phyloP scores from a whole-genome alignment of 2,888 invertebrate species.

The Acleris laterana region DNA sequence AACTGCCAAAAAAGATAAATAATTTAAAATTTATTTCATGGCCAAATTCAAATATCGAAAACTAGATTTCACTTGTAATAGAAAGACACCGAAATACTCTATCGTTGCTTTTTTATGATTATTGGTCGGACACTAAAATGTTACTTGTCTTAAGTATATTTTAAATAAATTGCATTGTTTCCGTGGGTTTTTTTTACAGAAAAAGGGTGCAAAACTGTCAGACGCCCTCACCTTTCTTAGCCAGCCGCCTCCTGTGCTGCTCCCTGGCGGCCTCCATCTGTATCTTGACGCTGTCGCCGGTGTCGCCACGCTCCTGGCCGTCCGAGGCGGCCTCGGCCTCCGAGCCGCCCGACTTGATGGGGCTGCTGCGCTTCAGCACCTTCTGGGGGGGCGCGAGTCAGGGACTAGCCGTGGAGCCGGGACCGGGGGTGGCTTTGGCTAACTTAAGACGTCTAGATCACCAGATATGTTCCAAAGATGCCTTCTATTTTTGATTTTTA shows the following conservation, averaged over 20 bases:
- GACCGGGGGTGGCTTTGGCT: not conserved
- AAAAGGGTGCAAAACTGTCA: no score
- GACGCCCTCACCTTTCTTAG: conserved; percentile 70
- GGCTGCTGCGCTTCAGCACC: conserved; percentile 71
- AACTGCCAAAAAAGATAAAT: no score
- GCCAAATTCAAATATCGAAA: no score
- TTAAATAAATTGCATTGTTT: no score
- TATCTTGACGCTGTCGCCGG: conserved; percentile 71
- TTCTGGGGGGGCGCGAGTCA: conserved; percentile 56
- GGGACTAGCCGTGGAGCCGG: not conserved
- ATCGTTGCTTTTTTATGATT: not conserved
- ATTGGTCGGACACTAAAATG: not conserved
- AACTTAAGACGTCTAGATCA: conserved; percentile 6
- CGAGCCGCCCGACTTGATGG: conserved; percentile 71
- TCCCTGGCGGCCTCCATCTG: conserved; percentile 80
- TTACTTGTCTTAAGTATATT: not conserved
- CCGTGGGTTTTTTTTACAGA: no score
- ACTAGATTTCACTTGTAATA: no score
- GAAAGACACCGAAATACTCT: no score
- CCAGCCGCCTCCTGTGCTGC: conserved; percentile 68
- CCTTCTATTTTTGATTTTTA: no score
- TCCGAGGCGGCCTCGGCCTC: conserved; percentile 67
- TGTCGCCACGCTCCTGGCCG: conserved; percentile 58
- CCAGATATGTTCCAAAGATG: no score
- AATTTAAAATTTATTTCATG: no score